Percentiles rank a stretch among this genome's conserved stretches.
Conservation (phyloP, 2,113 vertebrate species). For the Entelurus aequoreus region DNA sequence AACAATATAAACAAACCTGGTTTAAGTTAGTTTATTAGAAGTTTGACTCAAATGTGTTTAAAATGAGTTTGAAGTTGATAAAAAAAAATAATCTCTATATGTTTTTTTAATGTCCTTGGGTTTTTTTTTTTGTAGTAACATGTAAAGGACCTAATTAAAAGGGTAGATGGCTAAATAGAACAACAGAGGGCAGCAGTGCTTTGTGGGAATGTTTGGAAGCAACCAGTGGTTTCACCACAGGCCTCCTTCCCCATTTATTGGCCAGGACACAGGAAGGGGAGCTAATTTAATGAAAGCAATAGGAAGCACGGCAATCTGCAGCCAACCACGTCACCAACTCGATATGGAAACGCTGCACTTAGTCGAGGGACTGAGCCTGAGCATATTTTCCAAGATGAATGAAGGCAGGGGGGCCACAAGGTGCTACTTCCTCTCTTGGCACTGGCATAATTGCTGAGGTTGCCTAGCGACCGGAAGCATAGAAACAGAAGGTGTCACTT, state of each 20-base stretch:
- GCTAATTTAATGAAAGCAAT: constrained; percentile 47
- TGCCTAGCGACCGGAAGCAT: constrained; percentile 73
- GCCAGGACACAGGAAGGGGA: constrained; percentile 24
- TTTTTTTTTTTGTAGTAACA: not conserved
- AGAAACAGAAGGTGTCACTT: constrained; percentile 72
- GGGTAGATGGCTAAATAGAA: not conserved
- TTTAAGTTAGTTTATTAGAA: too few species aligned
- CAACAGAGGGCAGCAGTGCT: constrained; percentile 66
- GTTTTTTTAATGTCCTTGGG: not conserved
- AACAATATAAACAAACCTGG: too few species aligned
- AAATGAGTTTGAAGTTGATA: too few species aligned
- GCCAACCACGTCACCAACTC: constrained; percentile 38
- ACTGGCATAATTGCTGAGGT: constrained; percentile 64
- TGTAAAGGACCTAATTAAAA: not conserved
- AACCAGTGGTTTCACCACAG: not conserved
- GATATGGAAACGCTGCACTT: constrained; percentile 40
- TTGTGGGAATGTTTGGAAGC: constrained; percentile 29
- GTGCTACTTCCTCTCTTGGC: constrained; percentile 65
- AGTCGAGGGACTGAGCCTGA: constrained; percentile 43
- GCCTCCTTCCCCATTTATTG: constrained; percentile 6
- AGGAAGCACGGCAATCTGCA: constrained; percentile 34
- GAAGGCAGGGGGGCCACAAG: constrained; percentile 50
- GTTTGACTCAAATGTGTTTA: too few species aligned
- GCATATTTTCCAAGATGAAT: constrained; percentile 41
- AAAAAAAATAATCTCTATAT: too few species aligned